Conservation (phyloP, 1,140 invertebrate genomes). For the Pissodes strobi region DNA sequence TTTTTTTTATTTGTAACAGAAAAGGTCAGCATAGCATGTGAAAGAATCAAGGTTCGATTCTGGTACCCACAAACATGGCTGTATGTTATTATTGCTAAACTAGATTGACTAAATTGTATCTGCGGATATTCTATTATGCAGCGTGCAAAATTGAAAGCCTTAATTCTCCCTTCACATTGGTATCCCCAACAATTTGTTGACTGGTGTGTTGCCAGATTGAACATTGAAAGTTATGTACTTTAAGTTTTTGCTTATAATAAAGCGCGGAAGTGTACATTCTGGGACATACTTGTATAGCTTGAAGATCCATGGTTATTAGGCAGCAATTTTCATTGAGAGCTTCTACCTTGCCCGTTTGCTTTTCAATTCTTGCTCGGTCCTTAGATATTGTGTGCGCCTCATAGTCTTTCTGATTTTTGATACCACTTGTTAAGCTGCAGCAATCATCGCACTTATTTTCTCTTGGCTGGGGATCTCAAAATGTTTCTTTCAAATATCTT, state of each 20-base stretch:
- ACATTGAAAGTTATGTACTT: no score
- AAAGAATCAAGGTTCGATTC: slow-evolving; percentile 50
- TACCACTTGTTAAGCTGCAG: neutral
- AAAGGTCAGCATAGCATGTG: slow-evolving; percentile 50
- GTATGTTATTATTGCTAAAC: neutral
- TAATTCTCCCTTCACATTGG: neutral
- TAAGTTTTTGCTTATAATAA: no score
- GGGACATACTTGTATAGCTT: neutral
- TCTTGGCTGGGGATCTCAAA: neutral
- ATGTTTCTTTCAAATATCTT: neutral
- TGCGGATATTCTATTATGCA: neutral
- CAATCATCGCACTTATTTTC: neutral
- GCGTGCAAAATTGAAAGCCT: neutral
- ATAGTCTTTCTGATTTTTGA: neutral
- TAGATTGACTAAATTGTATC: neutral
- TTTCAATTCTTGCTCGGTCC: neutral
- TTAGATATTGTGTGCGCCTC: neutral
- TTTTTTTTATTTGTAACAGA: slow-evolving; percentile 42
- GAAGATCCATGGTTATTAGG: neutral
- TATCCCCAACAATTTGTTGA: neutral
- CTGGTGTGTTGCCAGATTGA: neutral
- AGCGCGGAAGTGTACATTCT: no score
- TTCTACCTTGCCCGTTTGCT: neutral
- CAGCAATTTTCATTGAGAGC: neutral
- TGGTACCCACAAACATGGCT: slow-evolving; percentile 37